Evolutionary conservation across 2,888 invertebrate species (phyloP), one percentile per base, ranked within the genome.

Genomic region (Hymenopus coronatus): DNA sequence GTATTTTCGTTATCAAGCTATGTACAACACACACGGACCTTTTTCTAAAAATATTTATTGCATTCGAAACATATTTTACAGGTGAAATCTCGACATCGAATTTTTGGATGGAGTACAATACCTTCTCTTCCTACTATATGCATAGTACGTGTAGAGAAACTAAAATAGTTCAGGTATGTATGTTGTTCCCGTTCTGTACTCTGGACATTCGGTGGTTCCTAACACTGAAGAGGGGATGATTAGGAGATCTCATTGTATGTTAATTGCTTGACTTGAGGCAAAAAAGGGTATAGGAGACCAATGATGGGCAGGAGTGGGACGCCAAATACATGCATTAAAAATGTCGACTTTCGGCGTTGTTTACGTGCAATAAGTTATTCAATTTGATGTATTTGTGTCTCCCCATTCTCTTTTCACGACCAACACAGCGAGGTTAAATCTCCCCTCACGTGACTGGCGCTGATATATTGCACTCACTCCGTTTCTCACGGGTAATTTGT

Each of bases 401-500:
- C 54, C 54, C 20, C 54, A 20, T 25, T 20, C 54, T 70, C 85
- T 85, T 85, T 85, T 85, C 85, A 85, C 27, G 85, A 70, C 54
- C 54, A 70, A 70, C 54, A 70, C 54, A 20, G 20, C 20, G 54
- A 54, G 46, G 46, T 46, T 85, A 46, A 46, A 46, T 46, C 85
- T 54, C n/a, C 85, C 40, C 85, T n/a, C 84, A 8, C 54, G 46
- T 85, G 85, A 85, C 46, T 70, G 85, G n/a, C 46, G n/a, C 85
- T 85, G 85, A 85, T 85, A 28, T 85, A 85, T 85, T 27, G 46
- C 14, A n/a, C 85, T 85, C 85, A 46, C 85, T 85, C 85, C 28
- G 27, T 54, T 85, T 46, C 46, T 85, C 85, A 85, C 85, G 85
- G 85, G 54, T 85, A 85, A 85, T 85, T 85, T 85, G 85, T 85